Base-by-base conservation (phyloP, 2,113 vertebrate species). In the Lanius ludovicianus region DNA sequence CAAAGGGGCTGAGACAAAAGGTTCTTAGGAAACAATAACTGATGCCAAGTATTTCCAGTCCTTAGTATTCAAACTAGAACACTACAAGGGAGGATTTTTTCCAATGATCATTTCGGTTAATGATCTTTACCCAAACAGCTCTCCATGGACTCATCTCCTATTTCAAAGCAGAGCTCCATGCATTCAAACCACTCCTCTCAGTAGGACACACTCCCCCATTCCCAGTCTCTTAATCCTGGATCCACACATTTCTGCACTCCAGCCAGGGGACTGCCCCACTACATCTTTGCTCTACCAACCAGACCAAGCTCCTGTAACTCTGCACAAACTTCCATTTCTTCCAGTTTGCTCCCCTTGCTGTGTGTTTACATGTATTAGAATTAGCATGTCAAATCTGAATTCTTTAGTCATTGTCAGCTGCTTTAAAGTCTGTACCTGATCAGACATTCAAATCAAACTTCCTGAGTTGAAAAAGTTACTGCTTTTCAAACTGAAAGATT, bases 371-470 rank as follows among this genome's bases (percentile, higher is more conserved):
- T 10, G 7, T 25, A 25, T 46, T 25, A 75, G 55, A 49, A 80
- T 22, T 44, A 68, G 60, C n/a, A 85, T 30, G 8, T 76, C 62
- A 91, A 94, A 93, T 69, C 37, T 69, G 33, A 95, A 95, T 88
- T 73, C 39, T 81, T 71, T 23, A 88, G 44, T 90, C 77, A 85
- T 13, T 44, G 46, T 67, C 47, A 82, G 88, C 56, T 85, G 65
- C 42, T 96, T 94, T 87, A 94, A 73, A 94, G 78, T 37, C 16
- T 73, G n/a, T 41, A 87, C 46, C 83, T 94, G 86, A 80, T 83
- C 63, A 83, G 27, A 31, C 15, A 71, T 20, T 16, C 27, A 71
- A 35, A 68, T 35, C 18, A 46, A 92, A 79, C 10, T 35, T 14
- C 28, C 10, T 15, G 35, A 87, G 47, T n/a, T 49, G 22, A 73